Base-by-base conservation (phyloP, 2,113 vertebrate species). In the Stegastes partitus region DNA sequence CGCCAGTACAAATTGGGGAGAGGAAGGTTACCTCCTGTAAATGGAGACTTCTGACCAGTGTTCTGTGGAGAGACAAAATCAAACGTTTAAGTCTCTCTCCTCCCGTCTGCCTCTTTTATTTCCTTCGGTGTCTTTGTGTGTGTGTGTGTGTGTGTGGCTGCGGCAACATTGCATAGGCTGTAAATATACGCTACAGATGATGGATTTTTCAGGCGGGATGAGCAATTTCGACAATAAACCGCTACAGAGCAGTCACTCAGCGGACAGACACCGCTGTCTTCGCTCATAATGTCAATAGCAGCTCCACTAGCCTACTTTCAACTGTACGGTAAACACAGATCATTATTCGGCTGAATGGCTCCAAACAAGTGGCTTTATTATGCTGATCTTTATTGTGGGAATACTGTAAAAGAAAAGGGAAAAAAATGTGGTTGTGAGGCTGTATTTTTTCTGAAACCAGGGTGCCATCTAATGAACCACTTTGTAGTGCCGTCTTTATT, bases 191-290 rank as follows among this genome's bases (percentile, higher is more conserved):
- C 62, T 45, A 34, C 62, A 73, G 67, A 71, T 81, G 65, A 81
- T 26, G 56, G 74, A 63, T 80, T 53, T 90, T 77, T 86, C 79
- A 72, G 54, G 23, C 39, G 47, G 23, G 59, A 82, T 80, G 81
- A 86, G 74, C 49, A 66, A 47, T 86, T 81, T 75, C 23, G 47
- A 78, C 83, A 77, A 83, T 67, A 75, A 73, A 68, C 56, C 50
- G 56, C 73, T 55, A 1, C 44, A 37, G 66, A 77, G 71, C 37
- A 28, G 62, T 39, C 54, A 22, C 26, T 5, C 58, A 74, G 68
- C 8, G 4, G 67, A 39, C 37, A 61, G 28, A 4, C 28, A 31
- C 44, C 22, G 42, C 62, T 57, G 71, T 81, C 73, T 77, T 57
- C 14, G 55, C 25, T 67, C 50, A 49, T 49, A 53, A 51, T 70